Evolutionary conservation across 2,797 vertebrate genomes (phyloP), one percentile per base, ranked within the genome.

Genomic region (Spinus olivaceus): DNA sequence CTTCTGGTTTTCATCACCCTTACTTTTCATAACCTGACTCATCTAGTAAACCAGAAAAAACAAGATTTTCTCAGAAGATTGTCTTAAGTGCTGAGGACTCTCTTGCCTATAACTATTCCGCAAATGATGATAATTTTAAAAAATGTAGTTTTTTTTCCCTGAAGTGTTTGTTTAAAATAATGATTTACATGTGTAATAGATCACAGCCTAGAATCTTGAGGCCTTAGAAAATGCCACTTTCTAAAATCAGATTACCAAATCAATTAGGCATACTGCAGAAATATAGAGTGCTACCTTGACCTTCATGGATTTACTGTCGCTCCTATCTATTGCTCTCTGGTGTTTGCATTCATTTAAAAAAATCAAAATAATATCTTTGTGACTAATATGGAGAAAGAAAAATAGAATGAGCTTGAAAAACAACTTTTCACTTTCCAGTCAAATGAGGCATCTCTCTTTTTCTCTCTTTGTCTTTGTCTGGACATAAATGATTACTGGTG

Each of bases 171-270:
- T 16, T 66, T 15, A n/a, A 59, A 59, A 13, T 80, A 79, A 78
- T 17, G 2, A 90, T 92, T 94, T 88, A 54, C 16, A n/a, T 12
- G 23, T 49, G 33, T 49, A 89, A 85, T 53, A 77, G 49, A 70
- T 9, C 10, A 70, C n/a, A 49, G 27, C 53, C 33, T 22, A 92
- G 64, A 81, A 28, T 24, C 18, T 9, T 56, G 46, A 93, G 79
- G 23, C 11, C 18, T 92, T 65, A 59, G 6, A 28, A 85, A 71
- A 94, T 91, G 57, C 54, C 65, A 23, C 25, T 32, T 79, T 9
- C 61, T 90, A 67, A 69, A 91, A 70, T 90, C 24, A 81, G 50
- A 92, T 90, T 83, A 94, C 61, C 39, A 90, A 90, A 94, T 65
- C 30, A 93, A 20, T 81, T 86, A 50, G 5, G 20, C 51, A 25